These are phyloP conservation scores for Aplysina aerophoba DNA, from an alignment of 37 sponge, comb jelly and placozoan species.

Conservation along the genomic window DNA sequence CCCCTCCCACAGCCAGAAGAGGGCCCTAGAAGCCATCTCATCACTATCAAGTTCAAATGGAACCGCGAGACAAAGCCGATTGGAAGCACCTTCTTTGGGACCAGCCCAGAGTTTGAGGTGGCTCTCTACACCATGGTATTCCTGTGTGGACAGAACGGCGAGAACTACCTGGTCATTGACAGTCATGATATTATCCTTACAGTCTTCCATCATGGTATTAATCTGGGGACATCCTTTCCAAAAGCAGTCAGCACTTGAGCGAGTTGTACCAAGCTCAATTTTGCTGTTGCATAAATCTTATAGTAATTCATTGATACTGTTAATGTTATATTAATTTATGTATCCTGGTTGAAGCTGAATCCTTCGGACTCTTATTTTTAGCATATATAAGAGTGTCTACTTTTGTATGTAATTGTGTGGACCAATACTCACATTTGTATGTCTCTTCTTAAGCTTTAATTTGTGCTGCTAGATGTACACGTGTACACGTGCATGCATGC, in stretches of 20 bases:
- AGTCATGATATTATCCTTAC: slow-evolving; percentile 67
- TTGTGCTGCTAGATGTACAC: no score
- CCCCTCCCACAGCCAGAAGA: slow-evolving; percentile 51
- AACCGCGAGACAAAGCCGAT: slow-evolving; percentile 80
- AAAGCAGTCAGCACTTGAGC: slow-evolving; percentile 14
- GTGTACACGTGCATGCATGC: no score
- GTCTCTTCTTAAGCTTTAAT: no score
- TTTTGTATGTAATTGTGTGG: no score
- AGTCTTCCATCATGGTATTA: slow-evolving; percentile 68
- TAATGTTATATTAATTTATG: background rate
- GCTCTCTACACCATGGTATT: slow-evolving; percentile 89
- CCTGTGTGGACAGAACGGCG: slow-evolving; percentile 59
- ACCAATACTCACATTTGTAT: no score
- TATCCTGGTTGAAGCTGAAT: background rate
- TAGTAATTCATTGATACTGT: background rate
- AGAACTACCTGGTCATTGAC: slow-evolving; percentile 58
- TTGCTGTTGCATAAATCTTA: background rate
- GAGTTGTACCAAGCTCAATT: no score
- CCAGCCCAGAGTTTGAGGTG: slow-evolving; percentile 94
- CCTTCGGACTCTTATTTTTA: no score
- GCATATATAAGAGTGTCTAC: no score
- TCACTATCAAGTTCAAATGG: slow-evolving; percentile 83
- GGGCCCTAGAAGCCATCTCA: slow-evolving; percentile 47
- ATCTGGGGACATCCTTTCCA: slow-evolving; percentile 76
- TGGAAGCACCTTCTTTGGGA: slow-evolving; percentile 85